phyloP scores from a whole-genome alignment of 2,113 vertebrate species.

The Anser cygnoides region DNA sequence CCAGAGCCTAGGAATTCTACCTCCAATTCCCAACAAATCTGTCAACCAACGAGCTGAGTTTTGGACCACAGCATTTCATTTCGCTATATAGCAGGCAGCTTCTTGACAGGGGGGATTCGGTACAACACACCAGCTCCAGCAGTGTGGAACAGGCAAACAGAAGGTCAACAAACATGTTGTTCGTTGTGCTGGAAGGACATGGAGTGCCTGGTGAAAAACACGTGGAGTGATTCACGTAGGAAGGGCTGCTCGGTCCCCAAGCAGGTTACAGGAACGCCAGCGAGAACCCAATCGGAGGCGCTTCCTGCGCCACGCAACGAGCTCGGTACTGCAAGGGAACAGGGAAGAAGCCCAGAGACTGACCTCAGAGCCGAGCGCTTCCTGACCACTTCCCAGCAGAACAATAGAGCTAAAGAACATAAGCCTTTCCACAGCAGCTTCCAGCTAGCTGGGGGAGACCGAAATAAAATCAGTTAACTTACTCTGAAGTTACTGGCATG shows the following conservation, averaged over 20 bases:
- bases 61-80: rapidly evolving
- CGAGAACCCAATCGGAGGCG: background rate
- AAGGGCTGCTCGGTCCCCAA: background rate
- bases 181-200: background rate
- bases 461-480: background rate
- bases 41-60: background rate
- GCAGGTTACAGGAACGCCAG: background rate
- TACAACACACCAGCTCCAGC: rapidly evolving
- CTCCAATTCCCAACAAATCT: background rate
- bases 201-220: background rate
- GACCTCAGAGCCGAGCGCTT: background rate
- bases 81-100: background rate
- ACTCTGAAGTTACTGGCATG: background rate
- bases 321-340: background rate
- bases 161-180: background rate
- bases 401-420: constrained; percentile 12
- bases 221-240: rapidly evolving
- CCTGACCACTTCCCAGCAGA: constrained; percentile 3
- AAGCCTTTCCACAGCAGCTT: background rate
- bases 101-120: background rate
- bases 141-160: background rate
- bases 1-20: background rate
- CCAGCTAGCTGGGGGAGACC: background rate
- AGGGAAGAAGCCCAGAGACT: background rate
- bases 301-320: background rate